Percentiles rank a stretch among this genome's conserved stretches.
Evolutionary conservation across 2,888 invertebrate species (phyloP).

Genomic region (Chymomyza fuscimana): DNA sequence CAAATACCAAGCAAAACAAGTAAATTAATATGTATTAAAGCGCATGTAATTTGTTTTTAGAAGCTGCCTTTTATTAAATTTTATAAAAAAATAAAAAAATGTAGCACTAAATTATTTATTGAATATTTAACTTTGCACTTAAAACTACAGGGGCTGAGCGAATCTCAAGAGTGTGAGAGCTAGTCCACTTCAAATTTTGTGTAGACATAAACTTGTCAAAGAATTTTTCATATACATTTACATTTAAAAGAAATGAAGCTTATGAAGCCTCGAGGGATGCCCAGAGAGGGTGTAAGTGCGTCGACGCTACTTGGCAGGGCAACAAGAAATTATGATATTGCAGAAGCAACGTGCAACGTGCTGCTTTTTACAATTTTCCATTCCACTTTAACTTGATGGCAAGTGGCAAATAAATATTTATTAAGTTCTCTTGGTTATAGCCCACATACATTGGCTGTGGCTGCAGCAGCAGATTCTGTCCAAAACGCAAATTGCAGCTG

Average conservation of each 20-base stretch:
- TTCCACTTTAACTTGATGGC: slow-evolving; percentile 5
- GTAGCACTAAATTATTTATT: slow-evolving; percentile 52
- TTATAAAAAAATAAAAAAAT: not conserved
- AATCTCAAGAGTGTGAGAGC: no score
- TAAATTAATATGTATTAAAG: not conserved
- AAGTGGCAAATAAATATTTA: slow-evolving; percentile 34
- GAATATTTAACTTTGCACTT: slow-evolving; percentile 51
- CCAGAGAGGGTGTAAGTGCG: not conserved
- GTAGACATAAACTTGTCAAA: slow-evolving; percentile 18
- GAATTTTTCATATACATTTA: slow-evolving; percentile 30
- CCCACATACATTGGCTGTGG: not conserved
- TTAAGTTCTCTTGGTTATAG: slow-evolving; percentile 17
- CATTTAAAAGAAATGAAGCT: slow-evolving; percentile 16
- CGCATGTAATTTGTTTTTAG: not conserved
- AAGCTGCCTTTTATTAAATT: not conserved
- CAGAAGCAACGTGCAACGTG: not conserved
- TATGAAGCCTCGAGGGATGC: not conserved
- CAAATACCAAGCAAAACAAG: not conserved
- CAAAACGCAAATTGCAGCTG: not conserved
- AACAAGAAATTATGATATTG: slow-evolving; percentile 8
- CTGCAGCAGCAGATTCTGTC: slow-evolving; percentile 11
- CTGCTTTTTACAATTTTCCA: not conserved
- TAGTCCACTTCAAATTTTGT: slow-evolving; percentile 13
- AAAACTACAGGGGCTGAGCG: slow-evolving; percentile 19
- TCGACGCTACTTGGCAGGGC: not conserved